Evolutionary conservation across 2,797 vertebrate genomes (phyloP).

Genomic region (Phoxinus dragarum): DNA sequence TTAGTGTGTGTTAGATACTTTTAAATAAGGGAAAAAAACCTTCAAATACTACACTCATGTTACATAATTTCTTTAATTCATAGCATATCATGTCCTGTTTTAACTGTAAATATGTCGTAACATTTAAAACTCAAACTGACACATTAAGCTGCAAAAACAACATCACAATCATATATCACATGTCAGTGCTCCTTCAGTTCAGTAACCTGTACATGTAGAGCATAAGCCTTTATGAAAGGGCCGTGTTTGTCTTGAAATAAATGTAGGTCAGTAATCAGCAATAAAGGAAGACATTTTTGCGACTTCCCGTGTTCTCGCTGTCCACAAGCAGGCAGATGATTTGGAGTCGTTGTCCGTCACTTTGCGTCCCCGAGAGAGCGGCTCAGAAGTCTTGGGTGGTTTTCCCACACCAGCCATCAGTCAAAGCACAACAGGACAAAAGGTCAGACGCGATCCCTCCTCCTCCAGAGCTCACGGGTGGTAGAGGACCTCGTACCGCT

Average conservation of each 20-base stretch:
- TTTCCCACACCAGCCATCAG: constrained; percentile 45
- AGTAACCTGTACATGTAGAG: background rate
- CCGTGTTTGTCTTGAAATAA: background rate
- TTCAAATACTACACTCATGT: background rate
- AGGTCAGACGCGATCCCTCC: constrained; percentile 17
- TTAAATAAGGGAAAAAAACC: background rate
- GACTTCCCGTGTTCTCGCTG: background rate
- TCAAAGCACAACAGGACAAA: constrained; percentile 34
- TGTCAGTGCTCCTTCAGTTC: background rate
- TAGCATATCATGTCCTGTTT: background rate
- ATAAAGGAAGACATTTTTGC: background rate
- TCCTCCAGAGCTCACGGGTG: constrained; percentile 16
- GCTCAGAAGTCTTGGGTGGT: constrained; percentile 36
- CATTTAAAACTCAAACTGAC: background rate
- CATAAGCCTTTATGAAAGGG: background rate
- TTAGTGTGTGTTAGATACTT: background rate
- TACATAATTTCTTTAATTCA: background rate
- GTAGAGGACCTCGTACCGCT: constrained; percentile 4
- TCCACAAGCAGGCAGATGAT: constrained; percentile 27
- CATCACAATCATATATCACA: background rate
- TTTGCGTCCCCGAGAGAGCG: constrained; percentile 6
- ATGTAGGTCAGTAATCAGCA: background rate
- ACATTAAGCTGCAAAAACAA: background rate
- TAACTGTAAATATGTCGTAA: background rate
- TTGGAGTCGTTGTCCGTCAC: constrained; percentile 1